Evolutionary conservation across 2,113 vertebrate species (phyloP).

Genomic region (Donacobius atricapilla): DNA sequence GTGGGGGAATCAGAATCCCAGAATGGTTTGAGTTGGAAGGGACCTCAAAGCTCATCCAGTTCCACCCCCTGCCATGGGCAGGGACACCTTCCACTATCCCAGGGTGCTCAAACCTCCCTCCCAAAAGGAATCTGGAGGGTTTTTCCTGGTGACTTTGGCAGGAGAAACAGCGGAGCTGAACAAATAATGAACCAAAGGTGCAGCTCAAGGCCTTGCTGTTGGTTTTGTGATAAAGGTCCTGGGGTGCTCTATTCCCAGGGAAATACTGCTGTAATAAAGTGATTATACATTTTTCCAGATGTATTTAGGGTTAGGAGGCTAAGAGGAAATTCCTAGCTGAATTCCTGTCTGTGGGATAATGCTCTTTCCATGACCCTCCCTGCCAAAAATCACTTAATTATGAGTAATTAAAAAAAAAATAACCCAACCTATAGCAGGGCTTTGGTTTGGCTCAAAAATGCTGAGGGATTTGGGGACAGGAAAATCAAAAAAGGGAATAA

Average conservation of each 20-base stretch:
- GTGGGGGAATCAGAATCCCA: background rate
- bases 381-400: constrained; percentile 58
- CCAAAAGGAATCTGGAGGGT: background rate
- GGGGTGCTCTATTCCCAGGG: background rate
- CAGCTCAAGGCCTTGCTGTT: background rate
- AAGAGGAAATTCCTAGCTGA: constrained; percentile 56
- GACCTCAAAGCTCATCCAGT: background rate
- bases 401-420: constrained; percentile 9
- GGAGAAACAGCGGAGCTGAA: background rate
- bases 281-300: background rate
- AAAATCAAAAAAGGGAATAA: background rate
- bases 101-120: background rate
- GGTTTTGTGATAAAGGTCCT: background rate
- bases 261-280: background rate
- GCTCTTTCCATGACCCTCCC: background rate
- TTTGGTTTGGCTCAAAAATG: constrained; percentile 6
- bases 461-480: background rate
- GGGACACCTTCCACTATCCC: background rate
- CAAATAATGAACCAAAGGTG: background rate
- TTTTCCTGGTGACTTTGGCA: background rate
- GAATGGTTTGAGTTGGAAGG: background rate
- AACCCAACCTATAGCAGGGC: background rate
- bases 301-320: background rate
- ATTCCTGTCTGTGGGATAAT: constrained; percentile 25
- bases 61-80: background rate